Evolutionary conservation across 2,888 invertebrate genomes (phyloP), one percentile per base, ranked within the genome.

Genomic region (Tanytarsus gracilentus): DNA sequence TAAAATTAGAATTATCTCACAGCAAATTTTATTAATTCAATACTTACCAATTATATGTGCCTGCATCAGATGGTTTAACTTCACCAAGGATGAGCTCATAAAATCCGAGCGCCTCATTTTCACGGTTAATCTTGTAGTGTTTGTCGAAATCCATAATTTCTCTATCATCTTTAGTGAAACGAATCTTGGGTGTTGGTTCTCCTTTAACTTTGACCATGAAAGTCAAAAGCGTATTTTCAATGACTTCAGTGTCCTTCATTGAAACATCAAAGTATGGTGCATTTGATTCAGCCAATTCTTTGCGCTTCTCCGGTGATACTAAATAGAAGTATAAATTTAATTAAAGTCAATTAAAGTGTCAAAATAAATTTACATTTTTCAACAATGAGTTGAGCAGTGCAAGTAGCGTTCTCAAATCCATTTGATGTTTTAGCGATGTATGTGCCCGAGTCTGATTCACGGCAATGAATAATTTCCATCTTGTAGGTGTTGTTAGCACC

Each of bases 351-450:
- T 39, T 44, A 21, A 23, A n/a, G n/a, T n/a, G n/a, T n/a, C n/a
- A n/a, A n/a, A n/a, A 23, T 51, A 29, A 36, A 75, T 84, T 83
- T 78, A 92, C 92, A 77, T 79, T 88, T 83, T 68, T 88, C 85
- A 65, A 94, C 91, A 65, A 88, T 81, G 67, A 94, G 81, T 74
- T 90, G 89, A 62, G 92, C 90, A 39, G 92, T 90, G 72, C 91
- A 89, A 62, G 87, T 84, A 48, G 88, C 78, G 66, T 86, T 86
- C 63, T 93, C 91, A 62, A 83, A 81, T 25, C 78, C 77, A 69
- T 92, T 91, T 62, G 85, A 84, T 18, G 94, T 94, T 64, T 89
- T 82, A 49, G 92, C 91, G 0, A 91, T 90, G 72, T 97, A 97
- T 44, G 90, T 80, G 52, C 93, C 95, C n/a, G 84, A 80, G 73